A percentile compares a stretch with the other conserved stretches of the same genome.
phyloP scores from a whole-genome alignment of 1,140 invertebrate genomes.

The Cyclargus thomasi region DNA sequence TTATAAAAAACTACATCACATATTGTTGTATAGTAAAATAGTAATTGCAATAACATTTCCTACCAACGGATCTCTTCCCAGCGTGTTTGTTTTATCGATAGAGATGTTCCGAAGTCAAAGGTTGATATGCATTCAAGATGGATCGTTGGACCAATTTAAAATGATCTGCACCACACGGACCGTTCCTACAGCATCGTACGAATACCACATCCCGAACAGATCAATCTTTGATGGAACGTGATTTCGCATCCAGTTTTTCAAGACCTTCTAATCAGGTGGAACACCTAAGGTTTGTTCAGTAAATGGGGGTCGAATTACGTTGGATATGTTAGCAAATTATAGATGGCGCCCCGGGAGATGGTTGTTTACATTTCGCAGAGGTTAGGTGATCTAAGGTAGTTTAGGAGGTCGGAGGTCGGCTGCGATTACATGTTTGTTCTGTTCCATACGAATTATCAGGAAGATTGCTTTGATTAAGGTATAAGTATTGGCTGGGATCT shows the following conservation, averaged over 20 bases:
- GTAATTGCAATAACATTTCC: not conserved
- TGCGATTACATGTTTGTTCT: slow-evolving; percentile 63
- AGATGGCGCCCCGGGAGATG: slow-evolving; percentile 66
- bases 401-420: slow-evolving; percentile 59
- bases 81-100: slow-evolving; percentile 42
- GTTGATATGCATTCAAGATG: slow-evolving; percentile 63
- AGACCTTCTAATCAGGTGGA: slow-evolving; percentile 4
- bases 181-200: not conserved
- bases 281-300: not conserved
- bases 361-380: slow-evolving; percentile 68
- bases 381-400: slow-evolving; percentile 56
- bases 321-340: slow-evolving; percentile 66
- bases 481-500: not conserved
- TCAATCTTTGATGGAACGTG: slow-evolving; percentile 6
- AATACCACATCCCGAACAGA: not conserved
- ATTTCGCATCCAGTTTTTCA: slow-evolving; percentile 14
- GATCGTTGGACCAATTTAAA: slow-evolving; percentile 44
- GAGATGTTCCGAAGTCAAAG: slow-evolving; percentile 70
- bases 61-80: not conserved
- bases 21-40: not conserved
- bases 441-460: not conserved
- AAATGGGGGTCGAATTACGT: slow-evolving; percentile 31
- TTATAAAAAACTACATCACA: too few species aligned
- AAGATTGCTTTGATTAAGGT: not conserved
- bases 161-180: slow-evolving; percentile 26